Evolutionary conservation across 2,888 invertebrate genomes (phyloP), one percentile per base, ranked within the genome.

Genomic region (Catotricha subobsoleta): DNA sequence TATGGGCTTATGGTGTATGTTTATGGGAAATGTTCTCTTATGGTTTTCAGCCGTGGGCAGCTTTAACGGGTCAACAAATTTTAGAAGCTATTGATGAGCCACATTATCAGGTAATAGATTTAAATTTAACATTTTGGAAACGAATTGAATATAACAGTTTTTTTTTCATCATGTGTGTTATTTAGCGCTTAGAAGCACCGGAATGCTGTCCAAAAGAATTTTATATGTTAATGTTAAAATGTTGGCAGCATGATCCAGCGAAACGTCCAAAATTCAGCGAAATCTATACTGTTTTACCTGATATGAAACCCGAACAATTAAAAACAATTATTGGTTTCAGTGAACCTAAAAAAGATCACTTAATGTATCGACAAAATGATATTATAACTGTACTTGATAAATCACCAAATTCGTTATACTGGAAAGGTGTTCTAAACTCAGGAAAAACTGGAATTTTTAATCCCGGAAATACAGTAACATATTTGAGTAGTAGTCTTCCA

Each of bases 21-120:
- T 67, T 98, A 1, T 98, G 97, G 97, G 98, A 98, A 63, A 90
- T 97, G 88, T 98, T 97, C 60, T 90, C 91, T 1, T 97, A 95
- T 56, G 97, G 97, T 1, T 90, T 91, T 58, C 94, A 95, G 60
- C 98, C 98, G 0, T 98, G 97, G 97, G 86, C 87, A 0, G 92
- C 90, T 0, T 69, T 90, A 40, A 91, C 88, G 0, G 90, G 90
- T 0, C 81, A 88, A 48, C 90, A 94, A 63, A 97, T 97, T 49
- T 64, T 97, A 5, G 91, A 91, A 60, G 86, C 92, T 5, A 92
- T 97, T 44, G 95, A 97, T 62, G 79, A 83, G 45, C 94, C 92
- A 21, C 80, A 87, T 58, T 84, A 73, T 57, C 83, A 81, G 65
- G 75, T 74, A 46, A 39, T 33, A 19, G 35, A n/a, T 31, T 18